Evolutionary conservation across 1,140 invertebrate species (phyloP).

Genomic region (Popillia japonica): DNA sequence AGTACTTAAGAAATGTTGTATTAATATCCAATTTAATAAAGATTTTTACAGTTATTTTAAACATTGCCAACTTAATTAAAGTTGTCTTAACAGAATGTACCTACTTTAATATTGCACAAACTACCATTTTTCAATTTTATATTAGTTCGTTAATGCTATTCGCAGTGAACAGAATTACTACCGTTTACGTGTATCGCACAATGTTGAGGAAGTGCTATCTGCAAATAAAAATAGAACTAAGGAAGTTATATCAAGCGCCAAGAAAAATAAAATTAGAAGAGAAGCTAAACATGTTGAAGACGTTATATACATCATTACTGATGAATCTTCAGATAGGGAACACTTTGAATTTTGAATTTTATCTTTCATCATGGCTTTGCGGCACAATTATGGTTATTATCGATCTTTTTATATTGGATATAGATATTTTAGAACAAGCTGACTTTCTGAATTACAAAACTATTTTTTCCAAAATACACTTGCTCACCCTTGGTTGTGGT

Average conservation of each 20-base stretch:
- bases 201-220: background rate
- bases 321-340: background rate
- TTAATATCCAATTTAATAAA: background rate
- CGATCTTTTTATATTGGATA: background rate
- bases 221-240: background rate
- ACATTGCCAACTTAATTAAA: background rate
- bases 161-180: background rate
- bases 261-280: background rate
- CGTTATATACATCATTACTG: background rate
- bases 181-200: background rate
- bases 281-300: background rate
- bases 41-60: background rate
- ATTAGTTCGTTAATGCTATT: background rate
- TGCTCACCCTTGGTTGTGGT: background rate
- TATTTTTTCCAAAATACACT: background rate
- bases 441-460: background rate
- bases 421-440: background rate
- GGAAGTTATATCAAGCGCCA: background rate
- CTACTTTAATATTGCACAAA: background rate
- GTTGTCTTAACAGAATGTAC: background rate
- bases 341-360: background rate
- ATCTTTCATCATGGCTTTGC: background rate
- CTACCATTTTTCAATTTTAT: background rate
- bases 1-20: background rate
- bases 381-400: background rate